Base-by-base conservation (phyloP, 1,140 invertebrate species). In the Saccostrea glomerata region DNA sequence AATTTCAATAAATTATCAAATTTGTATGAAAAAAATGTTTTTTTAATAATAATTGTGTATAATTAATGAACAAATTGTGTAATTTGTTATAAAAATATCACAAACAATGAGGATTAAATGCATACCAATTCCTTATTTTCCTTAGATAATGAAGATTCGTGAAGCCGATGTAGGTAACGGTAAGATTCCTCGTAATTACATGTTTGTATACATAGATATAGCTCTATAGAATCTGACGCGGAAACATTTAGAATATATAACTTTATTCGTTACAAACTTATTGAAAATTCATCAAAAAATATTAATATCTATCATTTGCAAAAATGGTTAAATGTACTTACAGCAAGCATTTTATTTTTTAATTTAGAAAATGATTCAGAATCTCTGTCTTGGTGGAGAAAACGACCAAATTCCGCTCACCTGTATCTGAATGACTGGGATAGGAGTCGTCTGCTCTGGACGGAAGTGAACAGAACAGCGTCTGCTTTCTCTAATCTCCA, bases 401-500 rank as follows among this genome's bases (percentile, higher is more conserved):
- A 77, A 30, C 36, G 70, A 36, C 70, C 70, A 15, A 36, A 77
- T 77, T 77, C 70, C 13, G 70, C 70, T 36, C 70, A 77, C 70
- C 12, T 77, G 70, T 77, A 77, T 30, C 25, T 77, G 25, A 77
- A 77, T 13, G 70, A 77, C 30, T 77, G 12, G 23, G 25, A 77
- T 25, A 30, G 70, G 12, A 77, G 11, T 40, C 25, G 9, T 25
- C 15, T 77, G 25, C 70, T 30, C 25, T 77, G 70, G 70, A 77
- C 70, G 13, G 25, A 25, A 11, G 25, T 15, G 13, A 25, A 77
- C 15, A 11, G 30, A 77, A 77, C 70, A 0, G 70, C 25, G 36
- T 77, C 70, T 36, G 70, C 70, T 25, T 77, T 77, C 30, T 77
- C 30, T 30, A 77, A 77, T 13, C 30, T 77, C 11, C 2, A 25